Conservation (phyloP, 2,797 vertebrate genomes). For the Clamator glandarius region DNA sequence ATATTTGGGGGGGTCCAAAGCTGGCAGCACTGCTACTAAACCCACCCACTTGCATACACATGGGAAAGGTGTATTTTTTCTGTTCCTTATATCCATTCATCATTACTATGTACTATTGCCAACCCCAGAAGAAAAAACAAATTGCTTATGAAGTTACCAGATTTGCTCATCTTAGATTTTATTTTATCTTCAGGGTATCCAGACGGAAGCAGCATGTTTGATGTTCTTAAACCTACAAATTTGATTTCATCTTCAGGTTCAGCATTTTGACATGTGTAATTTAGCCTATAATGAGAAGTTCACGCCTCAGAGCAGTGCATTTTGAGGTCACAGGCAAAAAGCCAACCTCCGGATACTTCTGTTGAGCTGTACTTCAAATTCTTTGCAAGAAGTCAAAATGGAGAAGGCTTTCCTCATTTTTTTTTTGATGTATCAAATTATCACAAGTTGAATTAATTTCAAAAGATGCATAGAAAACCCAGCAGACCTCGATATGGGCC, state of each 20-base stretch:
- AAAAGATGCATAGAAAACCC: not conserved
- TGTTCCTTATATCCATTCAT: not conserved
- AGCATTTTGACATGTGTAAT: not conserved
- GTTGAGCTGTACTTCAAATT: not conserved
- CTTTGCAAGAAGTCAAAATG: not conserved
- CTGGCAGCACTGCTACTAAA: not conserved
- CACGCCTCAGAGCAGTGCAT: not conserved
- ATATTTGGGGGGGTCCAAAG: not conserved
- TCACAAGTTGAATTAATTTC: not conserved
- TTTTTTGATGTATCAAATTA: not conserved
- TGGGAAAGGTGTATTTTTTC: not conserved
- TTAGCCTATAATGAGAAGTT: not conserved
- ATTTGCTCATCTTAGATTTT: not conserved
- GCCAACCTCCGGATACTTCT: not conserved
- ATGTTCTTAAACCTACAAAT: constrained; percentile 2
- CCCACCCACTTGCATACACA: accelerated
- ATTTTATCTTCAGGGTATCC: not conserved
- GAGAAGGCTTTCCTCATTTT: not conserved
- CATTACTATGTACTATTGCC: not conserved
- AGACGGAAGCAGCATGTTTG: not conserved
- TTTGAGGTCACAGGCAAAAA: constrained; percentile 25
- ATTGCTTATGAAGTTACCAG: not conserved
- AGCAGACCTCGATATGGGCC: not conserved
- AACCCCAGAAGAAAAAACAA: not conserved
- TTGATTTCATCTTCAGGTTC: constrained; percentile 25